Conservation (phyloP, 2,797 vertebrate species). For the Clamator glandarius region DNA sequence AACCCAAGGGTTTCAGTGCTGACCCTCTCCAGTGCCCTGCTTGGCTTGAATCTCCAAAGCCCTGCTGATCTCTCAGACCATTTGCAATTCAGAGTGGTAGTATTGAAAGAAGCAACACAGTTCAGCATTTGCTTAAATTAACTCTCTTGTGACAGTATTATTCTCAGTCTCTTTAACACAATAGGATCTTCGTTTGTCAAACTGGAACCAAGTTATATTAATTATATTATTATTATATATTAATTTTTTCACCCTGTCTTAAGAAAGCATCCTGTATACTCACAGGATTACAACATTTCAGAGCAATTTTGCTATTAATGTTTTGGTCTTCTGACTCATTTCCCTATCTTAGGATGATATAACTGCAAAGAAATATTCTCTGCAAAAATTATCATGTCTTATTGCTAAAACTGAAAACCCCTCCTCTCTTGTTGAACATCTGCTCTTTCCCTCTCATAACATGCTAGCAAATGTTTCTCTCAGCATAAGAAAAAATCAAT, state of each 20-base stretch:
- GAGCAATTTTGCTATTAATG: neutral
- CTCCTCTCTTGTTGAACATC: conserved; percentile 12
- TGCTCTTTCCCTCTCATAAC: conserved; percentile 23
- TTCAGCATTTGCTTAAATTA: neutral
- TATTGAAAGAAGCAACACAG: neutral
- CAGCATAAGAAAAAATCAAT: neutral
- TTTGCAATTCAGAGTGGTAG: neutral
- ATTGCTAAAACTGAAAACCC: conserved; percentile 35
- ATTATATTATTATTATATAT: too few species aligned
- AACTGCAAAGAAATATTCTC: conserved; percentile 29
- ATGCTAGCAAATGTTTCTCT: conserved; percentile 12
- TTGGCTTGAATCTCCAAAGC: neutral
- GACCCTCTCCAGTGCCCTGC: neutral
- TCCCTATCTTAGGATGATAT: conserved; percentile 3
- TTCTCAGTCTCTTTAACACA: neutral
- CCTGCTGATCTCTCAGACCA: neutral
- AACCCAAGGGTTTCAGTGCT: neutral
- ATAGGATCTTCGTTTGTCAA: neutral
- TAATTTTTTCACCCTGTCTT: neutral
- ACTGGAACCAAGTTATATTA: neutral
- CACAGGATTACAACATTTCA: neutral
- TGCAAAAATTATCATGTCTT: conserved; percentile 33
- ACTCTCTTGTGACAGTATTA: neutral
- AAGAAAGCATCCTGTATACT: neutral
- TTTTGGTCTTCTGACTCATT: conserved; percentile 31